Evolutionary conservation across 2,888 invertebrate species (phyloP), one percentile per base, ranked within the genome.

Genomic region (Agonopterix heracliana): DNA sequence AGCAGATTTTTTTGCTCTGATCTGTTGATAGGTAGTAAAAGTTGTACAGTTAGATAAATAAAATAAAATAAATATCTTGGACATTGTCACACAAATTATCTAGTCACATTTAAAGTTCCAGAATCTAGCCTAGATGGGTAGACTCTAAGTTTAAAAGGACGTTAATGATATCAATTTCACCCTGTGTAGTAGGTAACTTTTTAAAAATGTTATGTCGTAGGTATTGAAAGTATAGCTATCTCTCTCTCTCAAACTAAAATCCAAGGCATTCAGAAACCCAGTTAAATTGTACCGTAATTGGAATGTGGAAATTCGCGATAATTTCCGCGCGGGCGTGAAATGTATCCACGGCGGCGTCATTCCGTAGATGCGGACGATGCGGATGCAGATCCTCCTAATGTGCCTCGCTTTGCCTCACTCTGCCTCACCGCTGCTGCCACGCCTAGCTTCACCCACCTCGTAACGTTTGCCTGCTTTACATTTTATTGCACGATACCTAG

Each of bases 201-300:
- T n/a, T n/a, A n/a, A n/a, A n/a, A n/a, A n/a, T n/a, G n/a, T n/a
- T n/a, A n/a, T n/a, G n/a, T n/a, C n/a, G n/a, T n/a, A n/a, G n/a
- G n/a, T n/a, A n/a, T n/a, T n/a, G n/a, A n/a, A 26, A 5, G 26
- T 26, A 5, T 5, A 5, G 26, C 26, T 7, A 26, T 26, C 26
- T 7, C 5, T 26, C 26, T 26, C 26, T 7, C 26, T 26, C 5
- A 26, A 26, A 26, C 26, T 38, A 38, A 38, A 38, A n/a, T 41
- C 41, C 13, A n/a, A 10, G 41, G 12, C 10, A 12, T 12, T n/a
- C 41, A 41, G 11, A 14, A 43, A 59, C 57, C 56, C 26, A 26
- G 26, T 60, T 61, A 61, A 63, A 63, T 59, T 60, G 61, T 64
- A 59, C 63, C 59, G 54, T 58, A 64, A 61, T 63, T 61, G 63